Base-by-base conservation (phyloP, 2,888 invertebrate genomes). In the Gastracanthus pulcherrimus region DNA sequence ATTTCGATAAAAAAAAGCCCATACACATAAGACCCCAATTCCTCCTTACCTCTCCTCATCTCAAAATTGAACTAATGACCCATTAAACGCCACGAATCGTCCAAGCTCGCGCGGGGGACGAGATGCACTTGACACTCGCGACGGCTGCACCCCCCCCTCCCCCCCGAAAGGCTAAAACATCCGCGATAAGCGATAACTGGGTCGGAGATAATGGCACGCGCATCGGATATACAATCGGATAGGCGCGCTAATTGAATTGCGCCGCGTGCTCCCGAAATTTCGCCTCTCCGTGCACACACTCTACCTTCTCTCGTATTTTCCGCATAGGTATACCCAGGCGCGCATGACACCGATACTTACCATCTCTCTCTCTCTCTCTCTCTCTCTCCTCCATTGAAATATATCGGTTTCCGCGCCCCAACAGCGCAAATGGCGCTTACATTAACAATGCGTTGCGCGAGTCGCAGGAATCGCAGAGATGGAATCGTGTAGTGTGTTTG, bases 131-230 rank as follows among this genome's bases (percentile, higher is more conserved):
- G 70, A 71, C 64, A 62, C 29, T 36, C 58, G 36, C 38, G 29
- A 3, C 0, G 26, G 3, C 26, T n/a, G 34, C 16, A 16, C 60
- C 29, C 4, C 11, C n/a, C 16, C 29, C 4, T 3, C 19, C 7
- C 16, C 9, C 9, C 19, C 7, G 41, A 36, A 80, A 77, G 75
- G 83, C 77, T 82, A 77, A 82, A 82, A 82, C 81, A 80, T 84
- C 76, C 71, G 80, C 67, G 81, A 82, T 76, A 84, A 84, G 77
- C 79, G 83, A 83, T 84, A 84, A 84, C 69, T 80, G 81, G 83
- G 83, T 74, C 83, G 82, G 60, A 71, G 80, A 79, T 84, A 84
- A 83, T 82, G 82, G 66, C 77, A 82, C 81, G 77, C 78, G 76
- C 74, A 80, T 76, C 71, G 71, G 83, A 79, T 82, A 62, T 71